These are phyloP conservation scores for Serranus cabrilla DNA, from an alignment of 2,797 vertebrate species.

Conservation along the genomic window DNA sequence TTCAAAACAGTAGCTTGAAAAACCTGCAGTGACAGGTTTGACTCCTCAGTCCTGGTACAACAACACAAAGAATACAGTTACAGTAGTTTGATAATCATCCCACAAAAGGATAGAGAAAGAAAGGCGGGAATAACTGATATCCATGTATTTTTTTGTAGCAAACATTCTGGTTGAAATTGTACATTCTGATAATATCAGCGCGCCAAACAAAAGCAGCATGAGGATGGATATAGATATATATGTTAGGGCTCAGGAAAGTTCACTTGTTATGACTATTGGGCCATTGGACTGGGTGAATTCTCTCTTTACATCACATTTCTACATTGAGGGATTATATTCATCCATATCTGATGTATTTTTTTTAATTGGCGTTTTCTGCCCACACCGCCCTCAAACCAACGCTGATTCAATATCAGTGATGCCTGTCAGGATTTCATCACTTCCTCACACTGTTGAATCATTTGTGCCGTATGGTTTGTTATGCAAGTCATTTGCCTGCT, in stretches of 20 bases:
- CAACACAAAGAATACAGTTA: constrained; percentile 25
- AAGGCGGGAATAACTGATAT: too few relatives aligned
- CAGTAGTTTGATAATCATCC: not conserved
- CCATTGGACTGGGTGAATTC: not conserved
- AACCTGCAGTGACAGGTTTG: constrained; percentile 57
- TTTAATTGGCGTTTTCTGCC: not conserved
- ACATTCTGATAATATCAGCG: not conserved
- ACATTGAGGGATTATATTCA: not conserved
- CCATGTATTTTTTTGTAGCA: not conserved
- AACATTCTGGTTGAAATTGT: not conserved
- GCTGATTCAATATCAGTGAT: constrained; percentile 12
- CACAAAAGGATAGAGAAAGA: not conserved
- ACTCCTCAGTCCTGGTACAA: constrained; percentile 19
- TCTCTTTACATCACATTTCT: not conserved
- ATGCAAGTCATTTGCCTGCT: constrained; percentile 14
- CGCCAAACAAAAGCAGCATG: not conserved
- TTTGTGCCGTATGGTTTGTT: not conserved
- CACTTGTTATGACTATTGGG: too few relatives aligned
- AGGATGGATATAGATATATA: too few relatives aligned
- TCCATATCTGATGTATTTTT: not conserved
- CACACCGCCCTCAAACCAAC: not conserved
- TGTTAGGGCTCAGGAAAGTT: too few relatives aligned
- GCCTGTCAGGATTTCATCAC: constrained; percentile 12
- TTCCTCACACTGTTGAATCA: constrained; percentile 11
- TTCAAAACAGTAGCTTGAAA: constrained; percentile 48